These are phyloP conservation scores for Gadopsis bispinosus DNA, from an alignment of 2,797 vertebrate species.

Conservation along the genomic window DNA sequence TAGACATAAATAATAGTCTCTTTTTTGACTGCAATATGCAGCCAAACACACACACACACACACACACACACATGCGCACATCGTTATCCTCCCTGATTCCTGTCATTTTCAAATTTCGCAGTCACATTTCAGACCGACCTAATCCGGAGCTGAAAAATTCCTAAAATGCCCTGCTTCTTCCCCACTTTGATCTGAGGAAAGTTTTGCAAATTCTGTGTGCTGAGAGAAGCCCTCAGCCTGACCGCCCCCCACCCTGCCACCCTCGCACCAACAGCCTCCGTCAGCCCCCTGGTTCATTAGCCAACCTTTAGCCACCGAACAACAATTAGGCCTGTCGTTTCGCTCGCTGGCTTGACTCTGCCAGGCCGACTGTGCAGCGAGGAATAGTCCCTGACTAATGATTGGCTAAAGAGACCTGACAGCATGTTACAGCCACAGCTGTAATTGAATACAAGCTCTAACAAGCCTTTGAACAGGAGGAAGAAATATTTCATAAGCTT, in stretches of 20 bases:
- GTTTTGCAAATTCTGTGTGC: conserved; percentile 86
- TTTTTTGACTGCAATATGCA: conserved; percentile 1
- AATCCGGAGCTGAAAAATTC: conserved; percentile 84
- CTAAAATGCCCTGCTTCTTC: conserved; percentile 83
- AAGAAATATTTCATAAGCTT: conserved; percentile 91
- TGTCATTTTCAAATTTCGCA: conserved; percentile 67
- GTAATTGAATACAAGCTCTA: conserved; percentile 91
- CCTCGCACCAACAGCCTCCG: conserved; percentile 81
- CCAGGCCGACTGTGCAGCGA: conserved; percentile 62
- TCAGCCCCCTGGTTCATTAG: conserved; percentile 90
- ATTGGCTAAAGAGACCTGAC: conserved; percentile 92
- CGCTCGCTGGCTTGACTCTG: conserved; percentile 68
- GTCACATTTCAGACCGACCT: conserved; percentile 77
- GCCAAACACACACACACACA: background rate
- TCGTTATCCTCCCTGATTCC: background rate
- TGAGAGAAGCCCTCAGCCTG: conserved; percentile 76
- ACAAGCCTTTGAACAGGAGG: conserved; percentile 91
- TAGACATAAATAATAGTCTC: conserved; percentile 1
- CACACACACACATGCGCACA: background rate
- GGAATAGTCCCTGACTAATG: conserved; percentile 89
- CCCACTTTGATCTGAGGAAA: conserved; percentile 88
- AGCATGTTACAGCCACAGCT: conserved; percentile 88
- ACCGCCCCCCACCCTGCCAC: conserved; percentile 76
- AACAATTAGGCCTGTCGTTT: conserved; percentile 91
- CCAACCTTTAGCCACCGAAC: conserved; percentile 88